Base-by-base conservation (phyloP, 2,888 invertebrate species). In the Diogma glabrata region DNA sequence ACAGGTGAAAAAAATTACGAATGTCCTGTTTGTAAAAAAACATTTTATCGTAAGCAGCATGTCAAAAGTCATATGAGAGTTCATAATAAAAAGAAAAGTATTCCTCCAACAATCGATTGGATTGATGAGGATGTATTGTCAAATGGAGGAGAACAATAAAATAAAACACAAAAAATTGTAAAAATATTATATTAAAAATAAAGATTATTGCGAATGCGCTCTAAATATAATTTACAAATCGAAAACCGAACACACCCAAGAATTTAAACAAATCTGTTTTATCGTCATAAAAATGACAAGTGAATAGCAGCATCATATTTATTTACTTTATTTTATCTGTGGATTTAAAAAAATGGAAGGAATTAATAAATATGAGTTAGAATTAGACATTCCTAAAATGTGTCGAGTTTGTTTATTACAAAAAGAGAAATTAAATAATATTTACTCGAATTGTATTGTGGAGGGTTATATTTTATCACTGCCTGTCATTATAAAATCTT, bases 321-420 rank as follows among this genome's bases (percentile, higher is more conserved):
- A n/a, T n/a, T n/a, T n/a, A n/a, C n/a, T n/a, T n/a, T n/a, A n/a
- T n/a, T n/a, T n/a, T n/a, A n/a, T n/a, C n/a, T n/a, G n/a, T n/a
- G n/a, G n/a, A n/a, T n/a, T n/a, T n/a, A 24, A 24, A 24, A 24
- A 24, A 24, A 24, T 24, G 24, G 24, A 24, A 7, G 9, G 7
- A 24, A 24, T 7, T 24, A 7, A 9, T 24, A 9, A 24, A 14
- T 46, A 16, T 30, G 54, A 54, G 38, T 51, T 56, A 26, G 54
- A 52, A 38, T 49, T 56, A 30, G 54, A 56, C 38, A 48, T 52
- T 16, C 30, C 51, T 12, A 49, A 47, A 30, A 52, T 54, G 22
- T 56, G 56, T 36, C 54, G 56, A 14, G 28, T 56, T 23, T 56
- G 56, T 46, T 51, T 56, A 47, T 45, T 38, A 8, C 53, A 53